A percentile compares a stretch with the other conserved stretches of the same genome.
phyloP scores from a whole-genome alignment of 2,797 vertebrate genomes.

The Stomatorhinus walkeri region DNA sequence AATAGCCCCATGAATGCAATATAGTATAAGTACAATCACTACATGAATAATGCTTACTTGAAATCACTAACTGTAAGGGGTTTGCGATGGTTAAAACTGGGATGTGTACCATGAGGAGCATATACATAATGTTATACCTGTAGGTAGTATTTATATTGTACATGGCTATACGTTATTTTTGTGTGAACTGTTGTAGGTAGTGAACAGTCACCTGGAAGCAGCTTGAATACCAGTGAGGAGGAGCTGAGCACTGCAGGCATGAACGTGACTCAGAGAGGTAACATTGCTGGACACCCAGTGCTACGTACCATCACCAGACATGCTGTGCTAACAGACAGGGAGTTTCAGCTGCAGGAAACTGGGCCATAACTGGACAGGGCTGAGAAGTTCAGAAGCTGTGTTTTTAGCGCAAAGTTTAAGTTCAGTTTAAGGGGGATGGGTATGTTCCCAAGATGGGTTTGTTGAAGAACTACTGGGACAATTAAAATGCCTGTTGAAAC shows the following conservation, averaged over 20 bases:
- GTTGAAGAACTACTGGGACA: not conserved
- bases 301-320: slow-evolving; percentile 33
- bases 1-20: not conserved
- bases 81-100: not conserved
- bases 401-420: not conserved
- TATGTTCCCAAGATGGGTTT: slow-evolving; percentile 25
- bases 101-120: not conserved
- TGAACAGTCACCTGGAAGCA: slow-evolving; percentile 63
- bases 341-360: not conserved
- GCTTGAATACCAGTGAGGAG: slow-evolving; percentile 66
- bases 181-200: slow-evolving; percentile 51
- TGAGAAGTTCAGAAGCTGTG: slow-evolving; percentile 9
- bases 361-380: not conserved
- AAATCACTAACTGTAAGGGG: not conserved
- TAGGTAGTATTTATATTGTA: not conserved
- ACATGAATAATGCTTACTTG: not conserved
- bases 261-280: slow-evolving; percentile 58
- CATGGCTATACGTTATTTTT: not conserved
- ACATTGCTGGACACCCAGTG: slow-evolving; percentile 30
- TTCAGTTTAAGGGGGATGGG: not conserved
- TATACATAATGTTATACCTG: not conserved
- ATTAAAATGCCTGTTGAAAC: not conserved
- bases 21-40: not conserved
- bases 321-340: slow-evolving; percentile 29
- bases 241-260: slow-evolving; percentile 62